A percentile compares a stretch with the other conserved stretches of the same genome.
Conservation (phyloP, 2,888 invertebrate genomes). For the Pseudococcus viburni region DNA sequence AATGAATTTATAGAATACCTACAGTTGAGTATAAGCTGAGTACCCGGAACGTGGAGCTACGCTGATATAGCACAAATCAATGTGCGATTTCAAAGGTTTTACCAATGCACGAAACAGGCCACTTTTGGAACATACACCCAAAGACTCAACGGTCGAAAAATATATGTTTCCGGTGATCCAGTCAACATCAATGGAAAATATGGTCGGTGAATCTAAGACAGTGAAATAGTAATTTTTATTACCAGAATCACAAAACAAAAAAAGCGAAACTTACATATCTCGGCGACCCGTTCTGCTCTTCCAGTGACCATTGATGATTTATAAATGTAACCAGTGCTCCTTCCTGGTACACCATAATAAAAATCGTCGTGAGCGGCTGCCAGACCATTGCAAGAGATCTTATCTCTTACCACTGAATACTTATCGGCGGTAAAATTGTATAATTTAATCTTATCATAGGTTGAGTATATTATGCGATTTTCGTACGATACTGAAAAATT, state of each 20-base stretch:
- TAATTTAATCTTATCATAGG: neutral
- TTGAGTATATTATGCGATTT: neutral
- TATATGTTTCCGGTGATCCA: slow-evolving; percentile 18
- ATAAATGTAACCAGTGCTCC: neutral
- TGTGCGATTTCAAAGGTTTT: neutral
- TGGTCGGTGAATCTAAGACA: neutral
- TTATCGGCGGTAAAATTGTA: neutral
- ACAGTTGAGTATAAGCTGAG: too few species aligned
- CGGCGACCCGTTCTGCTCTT: neutral
- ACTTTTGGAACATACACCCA: neutral
- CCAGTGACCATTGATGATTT: neutral
- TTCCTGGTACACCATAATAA: neutral
- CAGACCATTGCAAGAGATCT: neutral
- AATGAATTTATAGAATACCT: too few species aligned
- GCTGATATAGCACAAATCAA: neutral
- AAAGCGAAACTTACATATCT: neutral
- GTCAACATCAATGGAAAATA: slow-evolving; percentile 18
- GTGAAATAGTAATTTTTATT: too few species aligned
- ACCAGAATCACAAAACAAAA: too few species aligned
- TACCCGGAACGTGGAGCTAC: slow-evolving; percentile 7
- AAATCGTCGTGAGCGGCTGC: neutral
- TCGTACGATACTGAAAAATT: neutral
- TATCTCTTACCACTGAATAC: neutral
- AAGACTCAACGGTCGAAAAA: neutral
- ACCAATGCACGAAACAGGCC: neutral